Base-by-base conservation (phyloP, 2,113 vertebrate species). In the Podarcis raffonei region DNA sequence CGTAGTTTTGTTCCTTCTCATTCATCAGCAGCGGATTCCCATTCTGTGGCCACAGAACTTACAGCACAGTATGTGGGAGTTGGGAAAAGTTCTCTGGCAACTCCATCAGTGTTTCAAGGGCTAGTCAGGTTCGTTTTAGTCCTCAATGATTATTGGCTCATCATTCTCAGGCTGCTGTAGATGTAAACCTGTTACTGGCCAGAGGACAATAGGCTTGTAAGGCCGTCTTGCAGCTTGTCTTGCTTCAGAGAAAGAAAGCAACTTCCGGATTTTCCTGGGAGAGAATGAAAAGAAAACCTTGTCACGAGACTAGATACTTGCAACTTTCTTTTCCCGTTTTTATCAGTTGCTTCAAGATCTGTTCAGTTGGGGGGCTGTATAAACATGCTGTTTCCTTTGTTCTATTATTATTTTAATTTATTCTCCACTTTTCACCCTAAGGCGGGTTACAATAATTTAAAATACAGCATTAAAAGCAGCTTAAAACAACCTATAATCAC, bases 211-310 rank as follows among this genome's bases (percentile, higher is more conserved):
- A 57, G 96, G 96, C 87, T 96, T 97, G 92, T 97, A 97, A 32
- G 96, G 96, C 96, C 96, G 94, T 90, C 97, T 95, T 90, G 96
- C 96, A 9, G 97, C 97, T 59, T 96, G 97, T 96, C 97, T 98
- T 94, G 97, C 97, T 96, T 98, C 98, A 6, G 97, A 97, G 85
- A 97, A 96, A 42, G 97, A 97, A 90, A 98, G 97, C 92, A 97
- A 95, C 95, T 97, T 98, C 88, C 97, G 97, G 85, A 97, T 96
- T 95, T 97, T 97, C 96, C 97, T 97, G 90, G 74, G 87, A 74
- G 3, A 74, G 3, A 59, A 81, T 71, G 57, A 39, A 88, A 23
- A 62, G 62, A 85, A 87, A 90, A 78, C 57, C 35, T 0, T 0
- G 15, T 81, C 22, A 0, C 39, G 0, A 79, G 27, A 3, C 0